phyloP scores from a whole-genome alignment of 2,888 invertebrate species.

The Standfussiana lucernea region DNA sequence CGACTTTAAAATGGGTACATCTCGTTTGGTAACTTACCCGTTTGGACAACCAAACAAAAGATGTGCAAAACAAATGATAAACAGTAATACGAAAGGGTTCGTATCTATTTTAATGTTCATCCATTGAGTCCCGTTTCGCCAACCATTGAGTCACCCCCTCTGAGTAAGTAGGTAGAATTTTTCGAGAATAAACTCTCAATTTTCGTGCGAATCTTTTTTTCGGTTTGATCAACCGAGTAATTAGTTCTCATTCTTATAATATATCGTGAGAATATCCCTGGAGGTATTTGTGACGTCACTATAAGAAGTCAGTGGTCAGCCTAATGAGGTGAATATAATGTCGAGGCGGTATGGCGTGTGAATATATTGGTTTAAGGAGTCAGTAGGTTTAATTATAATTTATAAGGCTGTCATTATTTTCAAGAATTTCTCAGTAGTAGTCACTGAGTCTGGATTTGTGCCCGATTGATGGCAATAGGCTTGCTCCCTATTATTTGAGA shows the following conservation, averaged over 20 bases:
- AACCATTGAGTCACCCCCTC: neutral
- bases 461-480: neutral
- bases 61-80: no score
- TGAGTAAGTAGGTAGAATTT: neutral
- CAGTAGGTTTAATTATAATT: neutral
- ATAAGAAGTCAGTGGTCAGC: constrained; percentile 25
- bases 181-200: neutral
- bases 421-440: neutral
- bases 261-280: constrained; percentile 39
- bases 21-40: no score
- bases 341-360: constrained; percentile 23
- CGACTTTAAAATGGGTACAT: neutral
- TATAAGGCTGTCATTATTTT: neutral
- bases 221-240: constrained; percentile 21
- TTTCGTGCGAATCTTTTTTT: neutral
- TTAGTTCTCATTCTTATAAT: constrained; percentile 21
- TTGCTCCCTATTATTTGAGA: neutral
- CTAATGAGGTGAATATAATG: constrained; percentile 49
- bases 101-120: no score
- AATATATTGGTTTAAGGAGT: constrained; percentile 22
- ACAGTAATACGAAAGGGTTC: no score
- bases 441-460: neutral
- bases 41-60: no score
- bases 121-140: no score
- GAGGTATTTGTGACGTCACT: constrained; percentile 29